These are phyloP conservation scores for Spodoptera frugiperda DNA, from an alignment of 1,140 invertebrate species.

Conservation along the genomic window DNA sequence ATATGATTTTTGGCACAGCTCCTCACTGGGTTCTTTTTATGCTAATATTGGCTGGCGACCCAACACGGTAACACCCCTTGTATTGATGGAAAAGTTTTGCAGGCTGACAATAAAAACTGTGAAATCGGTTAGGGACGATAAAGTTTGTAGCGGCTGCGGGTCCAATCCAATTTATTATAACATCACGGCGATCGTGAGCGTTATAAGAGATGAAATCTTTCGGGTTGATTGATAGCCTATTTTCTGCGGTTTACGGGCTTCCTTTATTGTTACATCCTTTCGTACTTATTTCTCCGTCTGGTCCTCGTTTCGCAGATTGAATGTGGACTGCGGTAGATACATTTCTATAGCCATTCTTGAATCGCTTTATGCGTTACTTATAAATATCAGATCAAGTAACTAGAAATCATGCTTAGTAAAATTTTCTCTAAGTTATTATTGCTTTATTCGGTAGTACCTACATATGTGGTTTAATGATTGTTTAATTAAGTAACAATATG, in stretches of 20 bases:
- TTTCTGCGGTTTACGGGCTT: conserved; percentile 23
- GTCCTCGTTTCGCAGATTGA: conserved; percentile 7
- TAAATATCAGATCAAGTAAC: neutral
- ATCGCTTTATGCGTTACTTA: no score
- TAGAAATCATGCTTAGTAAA: no score
- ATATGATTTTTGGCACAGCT: conserved; percentile 29
- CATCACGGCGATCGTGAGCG: conserved; percentile 38
- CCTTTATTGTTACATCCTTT: conserved; percentile 32
- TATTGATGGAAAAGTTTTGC: conserved; percentile 39
- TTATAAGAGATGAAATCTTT: conserved; percentile 52
- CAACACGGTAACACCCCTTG: conserved; percentile 28
- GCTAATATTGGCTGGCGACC: conserved; percentile 35
- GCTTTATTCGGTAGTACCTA: neutral
- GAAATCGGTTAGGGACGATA: conserved; percentile 31
- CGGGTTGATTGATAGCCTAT: conserved; percentile 54
- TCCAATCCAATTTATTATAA: conserved; percentile 58
- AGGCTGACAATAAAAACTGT: conserved; percentile 36
- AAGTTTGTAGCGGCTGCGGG: conserved; percentile 31
- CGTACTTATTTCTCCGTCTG: conserved; percentile 26
- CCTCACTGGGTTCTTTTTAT: conserved; percentile 19
- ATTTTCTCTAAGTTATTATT: neutral
- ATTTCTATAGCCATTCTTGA: no score
- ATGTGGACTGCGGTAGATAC: neutral
- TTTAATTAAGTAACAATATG: neutral
- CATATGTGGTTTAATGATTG: neutral